Conservation (phyloP, 1,140 invertebrate genomes). For the Pseudomyrmex sp. region DNA sequence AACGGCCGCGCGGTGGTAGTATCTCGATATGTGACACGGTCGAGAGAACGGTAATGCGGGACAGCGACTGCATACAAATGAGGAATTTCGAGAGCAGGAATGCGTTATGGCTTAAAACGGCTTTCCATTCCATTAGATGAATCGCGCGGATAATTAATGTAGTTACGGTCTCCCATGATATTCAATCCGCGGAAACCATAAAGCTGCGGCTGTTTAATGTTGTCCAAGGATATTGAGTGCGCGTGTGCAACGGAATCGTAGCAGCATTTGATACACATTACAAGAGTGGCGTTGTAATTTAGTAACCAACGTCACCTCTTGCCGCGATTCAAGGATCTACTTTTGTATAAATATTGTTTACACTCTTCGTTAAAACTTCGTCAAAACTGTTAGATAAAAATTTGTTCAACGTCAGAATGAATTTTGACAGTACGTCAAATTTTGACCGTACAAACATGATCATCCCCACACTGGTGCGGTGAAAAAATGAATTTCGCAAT, state of each 20-base stretch:
- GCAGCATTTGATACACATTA: not conserved
- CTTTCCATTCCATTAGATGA: slow-evolving; percentile 60
- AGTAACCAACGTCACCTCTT: no score
- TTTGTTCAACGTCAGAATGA: no score
- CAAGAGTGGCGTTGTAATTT: not conserved
- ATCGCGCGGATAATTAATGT: slow-evolving; percentile 56
- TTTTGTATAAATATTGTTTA: no score
- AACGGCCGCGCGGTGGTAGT: slow-evolving; percentile 22
- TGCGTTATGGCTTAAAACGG: slow-evolving; percentile 57
- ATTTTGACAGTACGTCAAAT: no score
- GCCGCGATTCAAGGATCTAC: no score
- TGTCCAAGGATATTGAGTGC: slow-evolving; percentile 34
- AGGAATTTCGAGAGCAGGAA: slow-evolving; percentile 49
- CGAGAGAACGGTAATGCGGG: slow-evolving; percentile 46
- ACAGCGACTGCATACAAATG: slow-evolving; percentile 54
- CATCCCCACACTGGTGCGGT: no score
- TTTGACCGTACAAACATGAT: no score
- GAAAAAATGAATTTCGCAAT: not conserved
- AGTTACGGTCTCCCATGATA: slow-evolving; percentile 54
- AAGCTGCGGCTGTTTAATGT: slow-evolving; percentile 42
- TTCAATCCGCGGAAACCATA: slow-evolving; percentile 55
- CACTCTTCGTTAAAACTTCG: no score
- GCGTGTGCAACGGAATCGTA: not conserved
- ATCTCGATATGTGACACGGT: slow-evolving; percentile 57
- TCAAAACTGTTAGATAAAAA: no score